These are phyloP conservation scores for Lonchura striata DNA, from an alignment of 2,113 vertebrate species.

Conservation along the genomic window DNA sequence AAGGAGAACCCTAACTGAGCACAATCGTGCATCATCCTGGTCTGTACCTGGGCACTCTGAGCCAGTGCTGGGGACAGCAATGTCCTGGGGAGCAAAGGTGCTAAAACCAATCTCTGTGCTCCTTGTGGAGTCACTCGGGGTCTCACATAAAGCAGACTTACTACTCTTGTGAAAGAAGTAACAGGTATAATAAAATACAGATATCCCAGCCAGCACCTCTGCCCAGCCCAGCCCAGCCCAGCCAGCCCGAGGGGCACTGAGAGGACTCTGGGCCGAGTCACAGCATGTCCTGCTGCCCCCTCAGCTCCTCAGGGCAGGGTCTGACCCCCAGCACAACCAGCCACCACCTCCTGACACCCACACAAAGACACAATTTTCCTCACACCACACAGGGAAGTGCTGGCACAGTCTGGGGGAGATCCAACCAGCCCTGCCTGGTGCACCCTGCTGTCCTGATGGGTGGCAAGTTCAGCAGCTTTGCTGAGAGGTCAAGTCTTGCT, in stretches of 20 bases:
- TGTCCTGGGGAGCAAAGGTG: slow-evolving; percentile 45
- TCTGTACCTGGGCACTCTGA: not conserved
- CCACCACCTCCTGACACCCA: rapidly evolving
- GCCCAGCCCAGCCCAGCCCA: not conserved
- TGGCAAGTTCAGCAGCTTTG: not conserved
- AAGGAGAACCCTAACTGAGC: not conserved
- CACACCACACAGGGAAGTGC: rapidly evolving
- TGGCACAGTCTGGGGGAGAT: not conserved
- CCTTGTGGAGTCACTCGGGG: not conserved
- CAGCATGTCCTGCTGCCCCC: rapidly evolving
- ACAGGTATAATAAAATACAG: slow-evolving; percentile 6
- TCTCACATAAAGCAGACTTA: slow-evolving; percentile 52
- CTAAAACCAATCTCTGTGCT: slow-evolving; percentile 43
- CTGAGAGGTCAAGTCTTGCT: not conserved
- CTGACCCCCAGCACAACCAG: not conserved
- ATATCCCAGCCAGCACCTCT: not conserved
- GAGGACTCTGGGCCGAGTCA: not conserved
- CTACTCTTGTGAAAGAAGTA: not conserved
- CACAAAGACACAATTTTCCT: not conserved
- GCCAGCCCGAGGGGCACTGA: rapidly evolving
- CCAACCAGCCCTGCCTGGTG: not conserved
- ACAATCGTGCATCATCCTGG: rapidly evolving
- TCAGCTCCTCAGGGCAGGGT: not conserved
- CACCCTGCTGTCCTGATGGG: not conserved
- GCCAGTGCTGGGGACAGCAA: not conserved